Percentiles rank a stretch among this genome's conserved stretches.
These are phyloP conservation scores for Gymnoscopelus microlampas DNA, from an alignment of 2,797 vertebrate species.

Conservation along the genomic window DNA sequence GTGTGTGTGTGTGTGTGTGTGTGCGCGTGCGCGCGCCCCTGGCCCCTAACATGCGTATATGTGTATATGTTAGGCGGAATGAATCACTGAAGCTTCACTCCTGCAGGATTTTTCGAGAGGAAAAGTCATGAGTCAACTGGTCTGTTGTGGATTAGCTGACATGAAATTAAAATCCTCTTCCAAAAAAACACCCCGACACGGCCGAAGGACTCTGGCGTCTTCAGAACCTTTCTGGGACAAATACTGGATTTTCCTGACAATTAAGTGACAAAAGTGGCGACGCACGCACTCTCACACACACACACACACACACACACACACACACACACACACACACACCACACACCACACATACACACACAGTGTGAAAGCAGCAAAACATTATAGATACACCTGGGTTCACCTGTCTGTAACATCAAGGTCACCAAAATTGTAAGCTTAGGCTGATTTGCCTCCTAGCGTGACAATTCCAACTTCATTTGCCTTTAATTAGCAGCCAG, in stretches of 20 bases:
- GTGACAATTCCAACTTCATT: too few relatives aligned
- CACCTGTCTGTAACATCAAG: too few relatives aligned
- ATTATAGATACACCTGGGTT: too few relatives aligned
- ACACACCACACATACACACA: too few relatives aligned
- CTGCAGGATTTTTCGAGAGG: constrained; percentile 40
- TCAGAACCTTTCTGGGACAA: constrained; percentile 34
- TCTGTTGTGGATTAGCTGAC: constrained; percentile 41
- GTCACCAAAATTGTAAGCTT: too few relatives aligned
- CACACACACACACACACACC: neutral
- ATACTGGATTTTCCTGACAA: constrained; percentile 20
- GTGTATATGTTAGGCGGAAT: constrained; percentile 41
- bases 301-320: constrained; percentile 9
- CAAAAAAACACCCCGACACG: constrained; percentile 41
- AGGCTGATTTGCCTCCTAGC: too few relatives aligned
- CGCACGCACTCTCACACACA: constrained; percentile 8
- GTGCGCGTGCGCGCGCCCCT: constrained; percentile 3
- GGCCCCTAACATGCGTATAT: constrained; percentile 15
- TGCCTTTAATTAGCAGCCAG: too few relatives aligned
- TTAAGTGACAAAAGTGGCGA: neutral
- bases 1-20: constrained; percentile 13
- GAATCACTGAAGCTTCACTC: constrained; percentile 47
- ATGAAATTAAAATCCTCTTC: constrained; percentile 55
- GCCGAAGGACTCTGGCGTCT: constrained; percentile 30
- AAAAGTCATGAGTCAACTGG: neutral
- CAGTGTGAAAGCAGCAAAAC: too few relatives aligned